Evolutionary conservation across 1,140 invertebrate genomes (phyloP).

Genomic region (Armadillidium nasatum): DNA sequence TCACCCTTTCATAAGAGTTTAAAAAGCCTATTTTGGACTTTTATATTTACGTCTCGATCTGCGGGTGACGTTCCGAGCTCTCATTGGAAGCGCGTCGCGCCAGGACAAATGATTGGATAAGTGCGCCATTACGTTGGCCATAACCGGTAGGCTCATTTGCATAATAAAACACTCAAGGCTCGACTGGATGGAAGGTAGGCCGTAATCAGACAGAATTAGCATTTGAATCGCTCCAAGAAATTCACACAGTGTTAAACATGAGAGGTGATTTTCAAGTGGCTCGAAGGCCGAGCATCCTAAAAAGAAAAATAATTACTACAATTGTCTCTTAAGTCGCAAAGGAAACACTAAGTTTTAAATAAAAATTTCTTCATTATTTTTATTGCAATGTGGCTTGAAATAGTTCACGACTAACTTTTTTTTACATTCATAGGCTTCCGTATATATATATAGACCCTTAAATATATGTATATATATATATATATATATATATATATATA

Average conservation of each 20-base stretch:
- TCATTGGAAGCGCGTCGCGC: constrained; percentile 28
- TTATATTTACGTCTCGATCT: constrained; percentile 26
- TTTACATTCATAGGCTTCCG: no score
- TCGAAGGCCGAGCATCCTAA: not conserved
- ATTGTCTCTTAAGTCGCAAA: not conserved
- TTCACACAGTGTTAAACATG: constrained; percentile 42
- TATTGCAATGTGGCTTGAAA: no score
- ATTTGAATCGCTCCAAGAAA: constrained; percentile 32
- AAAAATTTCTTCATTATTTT: not conserved
- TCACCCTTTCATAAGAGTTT: not conserved
- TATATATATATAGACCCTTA: no score
- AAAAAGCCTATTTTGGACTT: constrained; percentile 16
- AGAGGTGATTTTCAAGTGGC: constrained; percentile 35
- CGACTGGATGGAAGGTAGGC: constrained; percentile 36
- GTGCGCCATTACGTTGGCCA: constrained; percentile 37
- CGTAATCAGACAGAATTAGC: constrained; percentile 36
- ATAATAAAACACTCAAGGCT: constrained; percentile 39
- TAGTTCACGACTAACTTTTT: not conserved
- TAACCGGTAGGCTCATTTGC: constrained; percentile 33
- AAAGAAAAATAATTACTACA: constrained; percentile 17
- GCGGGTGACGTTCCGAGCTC: constrained; percentile 30
- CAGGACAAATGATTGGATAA: constrained; percentile 41
- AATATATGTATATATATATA: no score
- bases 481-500: no score
- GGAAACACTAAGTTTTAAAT: not conserved